A percentile compares a stretch with the other conserved stretches of the same genome.
These are phyloP conservation scores for Proisotoma minuta DNA, from an alignment of 2,888 invertebrate genomes.

Conservation along the genomic window DNA sequence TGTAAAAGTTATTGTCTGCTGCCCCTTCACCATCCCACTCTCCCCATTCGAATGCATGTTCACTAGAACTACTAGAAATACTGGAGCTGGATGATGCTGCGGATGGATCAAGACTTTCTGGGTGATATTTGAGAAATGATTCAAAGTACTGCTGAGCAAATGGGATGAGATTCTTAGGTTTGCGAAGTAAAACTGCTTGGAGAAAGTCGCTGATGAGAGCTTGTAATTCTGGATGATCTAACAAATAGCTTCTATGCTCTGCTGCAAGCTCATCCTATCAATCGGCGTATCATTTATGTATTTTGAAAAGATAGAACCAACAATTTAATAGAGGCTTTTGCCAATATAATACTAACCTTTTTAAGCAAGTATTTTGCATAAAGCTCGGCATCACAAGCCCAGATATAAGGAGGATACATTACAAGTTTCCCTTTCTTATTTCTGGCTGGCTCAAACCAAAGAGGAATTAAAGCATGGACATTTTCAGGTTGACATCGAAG, in stretches of 20 bases:
- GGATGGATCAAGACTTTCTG: constrained; percentile 3
- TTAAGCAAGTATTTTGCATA: constrained; percentile 38
- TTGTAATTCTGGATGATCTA: constrained; percentile 39
- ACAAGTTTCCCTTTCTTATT: constrained; percentile 31
- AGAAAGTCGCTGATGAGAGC: constrained; percentile 43
- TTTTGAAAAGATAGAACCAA: no score
- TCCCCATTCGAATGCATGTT: constrained; percentile 11
- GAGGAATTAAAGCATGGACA: constrained; percentile 41
- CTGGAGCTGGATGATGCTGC: not conserved
- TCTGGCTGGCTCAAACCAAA: constrained; percentile 41
- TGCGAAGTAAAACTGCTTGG: constrained; percentile 34
- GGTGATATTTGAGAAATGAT: constrained; percentile 18
- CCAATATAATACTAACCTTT: constrained; percentile 15
- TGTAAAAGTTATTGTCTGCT: constrained; percentile 10
- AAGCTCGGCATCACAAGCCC: constrained; percentile 45
- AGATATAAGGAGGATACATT: constrained; percentile 27
- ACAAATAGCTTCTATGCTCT: constrained; percentile 34
- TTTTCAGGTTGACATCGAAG: constrained; percentile 42
- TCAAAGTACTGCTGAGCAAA: constrained; percentile 35
- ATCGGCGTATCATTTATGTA: no score
- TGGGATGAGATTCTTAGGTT: constrained; percentile 36
- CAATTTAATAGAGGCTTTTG: not conserved
- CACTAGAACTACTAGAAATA: no score
- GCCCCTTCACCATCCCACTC: constrained; percentile 8
- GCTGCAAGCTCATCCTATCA: constrained; percentile 28